Evolutionary conservation across 35 echinoderm and acorn worm genomes (phyloP).

Genomic region (Apostichopus californicus): DNA sequence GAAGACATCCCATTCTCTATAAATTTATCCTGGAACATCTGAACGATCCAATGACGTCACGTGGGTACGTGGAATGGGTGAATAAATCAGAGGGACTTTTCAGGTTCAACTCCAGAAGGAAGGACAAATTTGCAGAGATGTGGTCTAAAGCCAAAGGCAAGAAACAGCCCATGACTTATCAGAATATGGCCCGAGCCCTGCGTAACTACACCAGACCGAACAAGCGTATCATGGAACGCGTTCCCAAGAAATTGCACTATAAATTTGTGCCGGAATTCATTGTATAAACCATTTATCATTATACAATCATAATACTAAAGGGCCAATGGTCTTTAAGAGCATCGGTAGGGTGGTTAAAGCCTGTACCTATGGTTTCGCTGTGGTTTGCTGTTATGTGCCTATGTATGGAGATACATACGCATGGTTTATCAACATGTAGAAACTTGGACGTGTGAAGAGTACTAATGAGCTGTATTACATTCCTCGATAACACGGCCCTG

Average conservation of each 20-base stretch:
- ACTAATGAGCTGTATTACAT: too few relatives aligned
- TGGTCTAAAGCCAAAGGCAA: slow-evolving; percentile 93
- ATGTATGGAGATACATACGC: too few relatives aligned
- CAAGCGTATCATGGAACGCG: slow-evolving; percentile 77
- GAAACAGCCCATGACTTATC: slow-evolving; percentile 93
- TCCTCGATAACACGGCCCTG: too few relatives aligned
- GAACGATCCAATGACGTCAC: slow-evolving; percentile 48
- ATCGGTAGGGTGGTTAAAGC: too few relatives aligned
- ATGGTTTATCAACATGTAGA: too few relatives aligned
- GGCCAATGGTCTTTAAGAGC: too few relatives aligned
- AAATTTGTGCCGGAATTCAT: slow-evolving; percentile 67
- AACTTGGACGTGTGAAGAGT: too few relatives aligned
- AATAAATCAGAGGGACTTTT: slow-evolving; percentile 84
- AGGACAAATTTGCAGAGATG: slow-evolving; percentile 89
- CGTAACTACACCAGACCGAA: slow-evolving; percentile 87
- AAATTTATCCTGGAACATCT: slow-evolving; percentile 84
- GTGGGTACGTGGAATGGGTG: slow-evolving; percentile 83
- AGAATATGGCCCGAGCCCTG: slow-evolving; percentile 96
- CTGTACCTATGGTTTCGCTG: too few relatives aligned
- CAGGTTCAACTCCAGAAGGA: slow-evolving; percentile 83
- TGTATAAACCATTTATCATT: too few relatives aligned
- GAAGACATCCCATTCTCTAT: slow-evolving; percentile 84
- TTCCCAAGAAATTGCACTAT: slow-evolving; percentile 87
- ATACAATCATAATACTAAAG: too few relatives aligned
- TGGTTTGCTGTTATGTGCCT: too few relatives aligned